A percentile compares a stretch with the other conserved stretches of the same genome.
Conservation (phyloP, 2,888 invertebrate genomes). For the Ptilodon capucinus region DNA sequence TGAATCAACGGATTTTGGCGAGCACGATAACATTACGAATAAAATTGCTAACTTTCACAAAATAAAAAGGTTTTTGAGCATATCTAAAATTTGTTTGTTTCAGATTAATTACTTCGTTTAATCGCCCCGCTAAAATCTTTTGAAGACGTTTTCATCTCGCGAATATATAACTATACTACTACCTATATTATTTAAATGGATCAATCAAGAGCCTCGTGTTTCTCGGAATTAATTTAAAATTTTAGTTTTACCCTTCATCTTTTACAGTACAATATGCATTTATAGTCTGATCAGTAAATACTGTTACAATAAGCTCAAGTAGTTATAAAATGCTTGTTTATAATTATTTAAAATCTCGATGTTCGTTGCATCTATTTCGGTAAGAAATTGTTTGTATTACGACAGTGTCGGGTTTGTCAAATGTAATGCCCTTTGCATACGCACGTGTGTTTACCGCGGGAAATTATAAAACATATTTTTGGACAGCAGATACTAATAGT, state of each 20-base stretch:
- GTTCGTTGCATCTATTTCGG: conserved; percentile 74
- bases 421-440: conserved; percentile 19
- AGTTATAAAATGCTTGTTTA: conserved; percentile 25
- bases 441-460: neutral
- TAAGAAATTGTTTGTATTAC: conserved; percentile 73
- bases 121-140: no score
- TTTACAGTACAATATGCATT: neutral
- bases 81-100: no score
- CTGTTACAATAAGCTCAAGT: conserved; percentile 36
- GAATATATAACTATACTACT: no score
- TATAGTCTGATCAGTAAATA: neutral
- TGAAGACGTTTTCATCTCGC: no score
- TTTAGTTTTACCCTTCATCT: neutral
- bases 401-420: conserved; percentile 46
- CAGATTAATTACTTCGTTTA: no score
- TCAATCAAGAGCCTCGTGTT: no score
- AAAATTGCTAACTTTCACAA: neutral
- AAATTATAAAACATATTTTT: neutral
- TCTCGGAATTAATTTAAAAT: no score
- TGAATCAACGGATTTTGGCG: no score
- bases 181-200: no score
- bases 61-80: no score
- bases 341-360: conserved; percentile 16
- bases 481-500: neutral
- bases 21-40: neutral